A percentile compares a stretch with the other conserved stretches of the same genome.
These are phyloP conservation scores for Asobara japonica DNA, from an alignment of 1,140 invertebrate species.

Conservation along the genomic window DNA sequence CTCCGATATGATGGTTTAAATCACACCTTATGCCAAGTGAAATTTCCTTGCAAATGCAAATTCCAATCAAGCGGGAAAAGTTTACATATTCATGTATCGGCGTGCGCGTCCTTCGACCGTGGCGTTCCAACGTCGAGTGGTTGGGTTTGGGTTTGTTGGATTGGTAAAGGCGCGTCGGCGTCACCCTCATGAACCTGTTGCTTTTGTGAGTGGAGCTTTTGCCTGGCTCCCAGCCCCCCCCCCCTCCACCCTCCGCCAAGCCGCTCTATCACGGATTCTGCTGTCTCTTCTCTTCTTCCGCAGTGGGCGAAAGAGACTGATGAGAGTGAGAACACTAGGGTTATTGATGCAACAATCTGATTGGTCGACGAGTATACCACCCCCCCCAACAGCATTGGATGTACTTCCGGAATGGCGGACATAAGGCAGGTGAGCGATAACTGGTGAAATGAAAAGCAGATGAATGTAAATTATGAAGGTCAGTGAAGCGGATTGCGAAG, in stretches of 20 bases:
- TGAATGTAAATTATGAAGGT: too few species aligned
- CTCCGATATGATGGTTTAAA: too few species aligned
- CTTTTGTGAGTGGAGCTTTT: neutral
- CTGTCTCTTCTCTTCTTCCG: neutral
- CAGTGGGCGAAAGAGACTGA: neutral
- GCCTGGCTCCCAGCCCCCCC: neutral
- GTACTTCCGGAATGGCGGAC: slow-evolving; percentile 50
- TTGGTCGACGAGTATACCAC: slow-evolving; percentile 39
- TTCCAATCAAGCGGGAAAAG: slow-evolving; percentile 6
- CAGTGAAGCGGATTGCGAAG: too few species aligned
- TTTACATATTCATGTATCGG: slow-evolving; percentile 58
- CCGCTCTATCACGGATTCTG: neutral
- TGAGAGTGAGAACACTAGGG: neutral
- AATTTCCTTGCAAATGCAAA: neutral
- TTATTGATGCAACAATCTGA: slow-evolving; percentile 21
- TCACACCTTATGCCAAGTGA: too few species aligned
- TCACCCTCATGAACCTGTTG: slow-evolving; percentile 24
- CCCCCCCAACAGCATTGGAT: slow-evolving; percentile 39
- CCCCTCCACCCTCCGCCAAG: too few species aligned
- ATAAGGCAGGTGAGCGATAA: too few species aligned
- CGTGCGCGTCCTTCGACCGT: slow-evolving; percentile 61
- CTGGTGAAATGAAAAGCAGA: too few species aligned
- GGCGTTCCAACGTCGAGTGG: slow-evolving; percentile 63
- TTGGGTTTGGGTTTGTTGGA: slow-evolving; percentile 31
- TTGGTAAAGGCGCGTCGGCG: slow-evolving; percentile 38